Conservation (phyloP, 1,140 invertebrate species). For the Periplaneta americana region DNA sequence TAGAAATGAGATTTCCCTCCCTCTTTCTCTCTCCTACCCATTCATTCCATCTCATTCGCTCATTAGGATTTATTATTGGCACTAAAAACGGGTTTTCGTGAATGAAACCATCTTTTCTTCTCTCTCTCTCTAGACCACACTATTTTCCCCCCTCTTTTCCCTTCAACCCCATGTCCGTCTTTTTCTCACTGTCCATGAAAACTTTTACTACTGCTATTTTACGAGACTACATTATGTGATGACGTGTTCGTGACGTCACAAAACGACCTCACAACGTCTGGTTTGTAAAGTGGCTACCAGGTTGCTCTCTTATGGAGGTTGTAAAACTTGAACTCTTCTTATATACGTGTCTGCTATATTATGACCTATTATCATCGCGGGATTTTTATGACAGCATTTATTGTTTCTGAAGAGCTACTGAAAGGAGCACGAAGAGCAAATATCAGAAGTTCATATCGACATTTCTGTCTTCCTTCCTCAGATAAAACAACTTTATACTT, state of each 20-base stretch:
- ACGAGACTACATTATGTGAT: not conserved
- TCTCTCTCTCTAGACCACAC: not conserved
- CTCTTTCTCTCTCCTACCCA: not conserved
- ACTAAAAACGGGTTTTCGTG: not conserved
- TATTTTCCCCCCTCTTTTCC: too few relatives aligned
- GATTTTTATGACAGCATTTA: too few relatives aligned
- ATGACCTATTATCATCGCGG: not conserved
- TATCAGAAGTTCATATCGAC: too few relatives aligned
- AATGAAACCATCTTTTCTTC: not conserved
- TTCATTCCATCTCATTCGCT: not conserved
- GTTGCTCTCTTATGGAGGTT: not conserved
- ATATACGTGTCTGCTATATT: not conserved
- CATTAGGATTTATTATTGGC: not conserved
- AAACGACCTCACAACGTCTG: not conserved
- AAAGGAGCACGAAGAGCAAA: too few relatives aligned
- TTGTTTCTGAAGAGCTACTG: too few relatives aligned
- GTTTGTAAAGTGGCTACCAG: not conserved
- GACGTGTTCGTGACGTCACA: not conserved
- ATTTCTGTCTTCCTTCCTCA: too few relatives aligned
- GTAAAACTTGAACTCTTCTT: not conserved
- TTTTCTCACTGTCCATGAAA: not conserved
- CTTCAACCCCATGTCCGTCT: not conserved
- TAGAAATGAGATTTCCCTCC: not conserved
- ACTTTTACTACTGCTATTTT: not conserved
- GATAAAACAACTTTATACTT: too few relatives aligned